Evolutionary conservation across 2,797 vertebrate species (phyloP).

Genomic region (Valencia hispanica): DNA sequence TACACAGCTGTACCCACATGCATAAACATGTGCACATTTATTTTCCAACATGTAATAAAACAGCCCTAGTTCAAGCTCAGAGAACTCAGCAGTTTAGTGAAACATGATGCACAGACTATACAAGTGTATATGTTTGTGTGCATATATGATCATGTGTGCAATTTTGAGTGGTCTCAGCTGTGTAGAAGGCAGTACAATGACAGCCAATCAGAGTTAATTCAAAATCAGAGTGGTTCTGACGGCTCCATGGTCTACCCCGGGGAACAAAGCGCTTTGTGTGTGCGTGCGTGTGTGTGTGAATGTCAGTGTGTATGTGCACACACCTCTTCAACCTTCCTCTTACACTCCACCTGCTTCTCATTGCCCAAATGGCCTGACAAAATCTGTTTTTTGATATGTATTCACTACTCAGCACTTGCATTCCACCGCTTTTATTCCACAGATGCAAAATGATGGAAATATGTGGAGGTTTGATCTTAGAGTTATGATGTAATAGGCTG

Average conservation of each 20-base stretch:
- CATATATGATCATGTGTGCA: slow-evolving; percentile 44
- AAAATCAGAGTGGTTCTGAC: slow-evolving; percentile 81
- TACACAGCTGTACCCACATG: slow-evolving; percentile 28
- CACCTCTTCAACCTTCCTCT: slow-evolving; percentile 71
- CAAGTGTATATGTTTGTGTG: slow-evolving; percentile 50
- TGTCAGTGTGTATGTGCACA: slow-evolving; percentile 33
- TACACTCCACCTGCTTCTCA: slow-evolving; percentile 77
- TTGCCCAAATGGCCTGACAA: slow-evolving; percentile 73
- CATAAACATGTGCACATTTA: slow-evolving; percentile 31
- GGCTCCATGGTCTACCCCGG: slow-evolving; percentile 68
- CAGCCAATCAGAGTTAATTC: slow-evolving; percentile 82
- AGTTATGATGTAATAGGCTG: slow-evolving; percentile 25
- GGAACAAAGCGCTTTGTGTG: slow-evolving; percentile 71
- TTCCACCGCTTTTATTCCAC: slow-evolving; percentile 68
- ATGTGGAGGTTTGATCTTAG: slow-evolving; percentile 39
- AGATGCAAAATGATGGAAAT: slow-evolving; percentile 47
- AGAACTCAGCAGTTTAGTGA: slow-evolving; percentile 77
- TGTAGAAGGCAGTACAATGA: slow-evolving; percentile 75
- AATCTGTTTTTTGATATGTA: slow-evolving; percentile 67
- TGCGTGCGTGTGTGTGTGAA: slow-evolving; percentile 39
- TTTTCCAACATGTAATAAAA: slow-evolving; percentile 68
- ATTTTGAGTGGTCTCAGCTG: slow-evolving; percentile 80
- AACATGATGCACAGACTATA: slow-evolving; percentile 72
- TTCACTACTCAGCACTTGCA: slow-evolving; percentile 69
- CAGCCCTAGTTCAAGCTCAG: slow-evolving; percentile 58